These are phyloP conservation scores for Syrrhaptes paradoxus DNA, from an alignment of 2,113 vertebrate species.

Conservation along the genomic window DNA sequence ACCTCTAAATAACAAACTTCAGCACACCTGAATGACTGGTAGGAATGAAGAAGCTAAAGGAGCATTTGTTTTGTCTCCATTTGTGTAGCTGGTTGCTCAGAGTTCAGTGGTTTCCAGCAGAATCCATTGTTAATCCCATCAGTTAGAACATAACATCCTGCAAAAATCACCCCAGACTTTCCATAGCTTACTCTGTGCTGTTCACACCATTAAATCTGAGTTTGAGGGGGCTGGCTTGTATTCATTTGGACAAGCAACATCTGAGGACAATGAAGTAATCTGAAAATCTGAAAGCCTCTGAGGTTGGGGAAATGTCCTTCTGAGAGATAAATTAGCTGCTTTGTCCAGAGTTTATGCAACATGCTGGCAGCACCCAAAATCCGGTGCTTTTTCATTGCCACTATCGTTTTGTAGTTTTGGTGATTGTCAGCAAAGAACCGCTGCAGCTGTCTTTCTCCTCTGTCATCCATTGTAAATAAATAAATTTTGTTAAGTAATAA, in stretches of 20 bases:
- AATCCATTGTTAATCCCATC: background rate
- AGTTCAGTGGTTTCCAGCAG: background rate
- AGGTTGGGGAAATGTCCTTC: background rate
- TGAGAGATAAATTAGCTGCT: background rate
- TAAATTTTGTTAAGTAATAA: slow-evolving; percentile 12
- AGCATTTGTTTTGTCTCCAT: background rate
- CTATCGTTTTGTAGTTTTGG: background rate
- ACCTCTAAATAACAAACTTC: background rate
- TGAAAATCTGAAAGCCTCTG: background rate
- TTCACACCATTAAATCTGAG: background rate
- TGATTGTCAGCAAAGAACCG: background rate
- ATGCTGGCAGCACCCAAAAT: background rate
- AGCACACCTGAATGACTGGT: background rate
- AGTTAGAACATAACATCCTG: background rate
- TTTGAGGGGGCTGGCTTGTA: background rate
- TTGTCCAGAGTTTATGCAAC: background rate
- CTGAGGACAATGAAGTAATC: background rate
- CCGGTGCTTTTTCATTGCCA: background rate
- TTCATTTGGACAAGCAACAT: background rate
- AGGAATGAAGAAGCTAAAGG: background rate
- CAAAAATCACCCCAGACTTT: background rate
- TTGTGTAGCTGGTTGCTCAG: background rate
- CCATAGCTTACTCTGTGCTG: background rate
- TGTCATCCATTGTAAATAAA: background rate
- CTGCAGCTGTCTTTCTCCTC: background rate